Base-by-base conservation (phyloP, 2,113 vertebrate species). In the Anarrhichthys ocellatus region DNA sequence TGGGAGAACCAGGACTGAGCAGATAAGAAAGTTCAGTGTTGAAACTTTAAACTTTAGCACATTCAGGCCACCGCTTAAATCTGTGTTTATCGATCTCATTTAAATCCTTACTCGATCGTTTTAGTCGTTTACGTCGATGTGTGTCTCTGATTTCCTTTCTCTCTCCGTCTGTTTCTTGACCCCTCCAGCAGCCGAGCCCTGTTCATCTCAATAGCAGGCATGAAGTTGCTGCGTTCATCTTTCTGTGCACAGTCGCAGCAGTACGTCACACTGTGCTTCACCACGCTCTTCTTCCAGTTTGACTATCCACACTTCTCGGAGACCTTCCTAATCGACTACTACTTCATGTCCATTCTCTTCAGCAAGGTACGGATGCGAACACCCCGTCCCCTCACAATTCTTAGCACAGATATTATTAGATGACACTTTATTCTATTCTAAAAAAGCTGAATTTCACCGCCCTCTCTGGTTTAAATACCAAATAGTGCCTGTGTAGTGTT, bases 311-410 rank as follows among this genome's bases (percentile, higher is more conserved):
- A 94, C 87, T 96, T 96, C 86, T 97, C 97, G 0, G 96, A 98
- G 94, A 97, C 97, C 90, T 97, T 97, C 88, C 93, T 98, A 36
- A 95, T 97, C 0, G 96, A 98, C 94, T 98, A 97, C 93, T 98
- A 97, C 91, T 95, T 97, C 92, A 96, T 97, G 96, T 97, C 97
- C 38, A 95, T 98, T 84, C 94, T 98, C 88, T 97, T 96, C 92
- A 97, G 96, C 95, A 98, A 97, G 97, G 97, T 97, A 2, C 67
- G 86, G 17, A 27, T 17, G 20, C 54, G 20, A 40, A 38, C 0
- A 29, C 15, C 7, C 5, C 22, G 5, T 70, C 29, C 10, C 32
- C 24, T 62, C 22, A 40, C 14, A 11, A 15, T 76, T 9, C 2
- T 70, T 0, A 0, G 58, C 4, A 48, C 54, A 72, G 50, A 73